Percentiles rank a stretch among this genome's conserved stretches.
Conservation (phyloP, 2,888 invertebrate genomes). For the Beris morrisii region DNA sequence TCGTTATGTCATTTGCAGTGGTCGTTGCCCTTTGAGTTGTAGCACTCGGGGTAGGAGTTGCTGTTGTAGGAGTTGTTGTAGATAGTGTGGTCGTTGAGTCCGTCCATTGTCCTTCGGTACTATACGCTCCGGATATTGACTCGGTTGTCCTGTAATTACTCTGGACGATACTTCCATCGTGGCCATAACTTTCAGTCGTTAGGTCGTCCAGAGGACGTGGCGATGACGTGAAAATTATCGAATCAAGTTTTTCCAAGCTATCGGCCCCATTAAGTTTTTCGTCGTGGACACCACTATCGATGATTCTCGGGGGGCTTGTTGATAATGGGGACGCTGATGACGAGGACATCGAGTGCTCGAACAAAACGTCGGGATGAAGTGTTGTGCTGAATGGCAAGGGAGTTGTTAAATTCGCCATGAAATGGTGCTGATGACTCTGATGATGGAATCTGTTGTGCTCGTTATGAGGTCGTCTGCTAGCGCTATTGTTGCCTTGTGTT, state of each 20-base stretch:
- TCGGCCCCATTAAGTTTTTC: conserved; percentile 44
- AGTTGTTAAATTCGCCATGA: conserved; percentile 26
- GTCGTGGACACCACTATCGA: not conserved
- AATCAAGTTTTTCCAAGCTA: conserved; percentile 12
- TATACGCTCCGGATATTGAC: not conserved
- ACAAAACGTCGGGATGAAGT: not conserved
- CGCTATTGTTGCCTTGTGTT: conserved; percentile 12
- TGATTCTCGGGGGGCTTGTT: conserved; percentile 7
- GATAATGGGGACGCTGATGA: not conserved
- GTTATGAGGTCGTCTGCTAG: conserved; percentile 28
- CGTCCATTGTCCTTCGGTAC: conserved; percentile 31
- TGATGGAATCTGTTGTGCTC: conserved; percentile 36
- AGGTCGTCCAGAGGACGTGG: not conserved
- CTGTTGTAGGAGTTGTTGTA: conserved; percentile 1
- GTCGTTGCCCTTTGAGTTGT: conserved; percentile 34
- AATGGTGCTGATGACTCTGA: conserved; percentile 24
- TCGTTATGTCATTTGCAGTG: conserved; percentile 44
- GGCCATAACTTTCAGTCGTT: conserved; percentile 20
- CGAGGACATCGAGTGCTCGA: not conserved
- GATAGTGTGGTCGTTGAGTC: conserved; percentile 28
- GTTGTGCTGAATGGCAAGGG: conserved; percentile 3
- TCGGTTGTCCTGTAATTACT: conserved; percentile 20
- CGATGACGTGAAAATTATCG: not conserved
- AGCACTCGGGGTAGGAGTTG: not conserved
- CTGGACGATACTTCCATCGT: conserved; percentile 5